Evolutionary conservation across 2,797 vertebrate genomes (phyloP).

Genomic region (Morus bassanus): DNA sequence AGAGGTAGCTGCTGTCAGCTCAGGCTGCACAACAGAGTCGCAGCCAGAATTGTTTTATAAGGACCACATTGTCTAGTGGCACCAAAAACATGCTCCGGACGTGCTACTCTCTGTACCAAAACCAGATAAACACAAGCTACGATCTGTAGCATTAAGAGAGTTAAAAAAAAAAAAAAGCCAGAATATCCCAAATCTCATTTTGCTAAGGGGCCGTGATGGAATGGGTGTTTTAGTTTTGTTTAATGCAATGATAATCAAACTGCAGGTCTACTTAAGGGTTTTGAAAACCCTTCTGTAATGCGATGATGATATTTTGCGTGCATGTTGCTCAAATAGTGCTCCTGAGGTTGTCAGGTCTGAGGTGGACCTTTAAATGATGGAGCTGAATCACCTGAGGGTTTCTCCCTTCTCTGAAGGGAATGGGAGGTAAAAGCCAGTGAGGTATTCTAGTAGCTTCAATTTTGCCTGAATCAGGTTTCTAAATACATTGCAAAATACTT

Average conservation of each 20-base stretch:
- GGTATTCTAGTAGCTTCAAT: neutral
- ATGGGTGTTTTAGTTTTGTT: neutral
- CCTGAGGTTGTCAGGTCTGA: neutral
- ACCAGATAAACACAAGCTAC: neutral
- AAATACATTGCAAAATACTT: neutral
- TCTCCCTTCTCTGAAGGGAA: neutral
- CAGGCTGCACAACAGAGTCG: neutral
- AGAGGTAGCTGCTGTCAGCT: neutral
- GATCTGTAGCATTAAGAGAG: neutral
- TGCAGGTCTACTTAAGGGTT: neutral
- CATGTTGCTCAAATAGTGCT: neutral
- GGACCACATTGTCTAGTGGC: neutral
- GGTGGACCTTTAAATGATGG: neutral
- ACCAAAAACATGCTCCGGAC: neutral
- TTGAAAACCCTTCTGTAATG: neutral
- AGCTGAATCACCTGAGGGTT: neutral
- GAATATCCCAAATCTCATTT: neutral
- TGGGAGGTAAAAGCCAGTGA: neutral
- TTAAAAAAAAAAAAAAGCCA: neutral
- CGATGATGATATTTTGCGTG: neutral
- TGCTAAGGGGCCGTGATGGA: accelerated
- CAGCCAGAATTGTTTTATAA: neutral
- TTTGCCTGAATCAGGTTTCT: neutral
- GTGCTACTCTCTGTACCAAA: neutral
- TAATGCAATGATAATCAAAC: neutral